Evolutionary conservation across 2,888 invertebrate species (phyloP).

Genomic region (Thyatira batis): DNA sequence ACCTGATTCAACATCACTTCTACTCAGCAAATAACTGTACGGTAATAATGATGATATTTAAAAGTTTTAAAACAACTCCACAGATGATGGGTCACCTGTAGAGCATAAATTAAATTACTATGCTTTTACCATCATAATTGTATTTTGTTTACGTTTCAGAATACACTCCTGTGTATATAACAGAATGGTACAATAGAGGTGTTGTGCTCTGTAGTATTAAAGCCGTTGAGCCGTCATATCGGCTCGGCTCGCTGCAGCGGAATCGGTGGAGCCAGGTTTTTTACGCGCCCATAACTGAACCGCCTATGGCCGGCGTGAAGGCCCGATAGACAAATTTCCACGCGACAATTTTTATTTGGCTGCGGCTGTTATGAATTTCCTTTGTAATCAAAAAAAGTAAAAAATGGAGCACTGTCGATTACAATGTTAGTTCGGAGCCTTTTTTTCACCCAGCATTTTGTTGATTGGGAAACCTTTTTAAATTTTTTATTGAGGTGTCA

Average conservation of each 20-base stretch:
- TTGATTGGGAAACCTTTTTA: neutral
- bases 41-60: too few relatives aligned
- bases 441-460: neutral
- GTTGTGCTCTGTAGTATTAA: constrained; percentile 15
- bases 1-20: too few relatives aligned
- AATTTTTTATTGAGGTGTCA: too few relatives aligned
- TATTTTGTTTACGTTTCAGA: neutral
- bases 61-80: too few relatives aligned
- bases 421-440: neutral
- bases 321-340: constrained; percentile 46
- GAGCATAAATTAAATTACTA: too few relatives aligned
- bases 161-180: neutral
- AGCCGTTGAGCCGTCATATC: constrained; percentile 49
- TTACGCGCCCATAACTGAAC: constrained; percentile 54
- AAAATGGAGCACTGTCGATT: constrained; percentile 7
- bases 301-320: constrained; percentile 38
- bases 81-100: too few relatives aligned
- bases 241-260: constrained; percentile 37
- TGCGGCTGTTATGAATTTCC: constrained; percentile 27
- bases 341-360: constrained; percentile 32
- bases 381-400: constrained; percentile 28
- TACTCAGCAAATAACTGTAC: too few relatives aligned
- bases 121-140: neutral
- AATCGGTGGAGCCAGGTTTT: constrained; percentile 46
- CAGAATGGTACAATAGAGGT: neutral